Evolutionary conservation across 2,888 invertebrate genomes (phyloP).

Genomic region (Hipparchia semele): DNA sequence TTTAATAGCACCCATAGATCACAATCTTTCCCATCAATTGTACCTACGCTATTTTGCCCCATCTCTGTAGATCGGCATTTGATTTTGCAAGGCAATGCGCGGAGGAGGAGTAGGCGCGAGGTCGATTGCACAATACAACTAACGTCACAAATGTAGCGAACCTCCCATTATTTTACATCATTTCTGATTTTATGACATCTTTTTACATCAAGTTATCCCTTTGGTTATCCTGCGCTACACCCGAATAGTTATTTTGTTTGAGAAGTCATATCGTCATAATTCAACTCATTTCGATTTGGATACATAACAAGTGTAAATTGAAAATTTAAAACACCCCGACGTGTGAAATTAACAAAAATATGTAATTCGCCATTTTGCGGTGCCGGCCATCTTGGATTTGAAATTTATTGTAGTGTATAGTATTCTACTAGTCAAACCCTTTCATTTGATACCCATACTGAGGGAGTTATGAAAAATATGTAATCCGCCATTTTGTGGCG

Average conservation of each 20-base stretch:
- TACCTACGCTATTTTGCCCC: conserved; percentile 30
- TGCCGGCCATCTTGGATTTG: too few species aligned
- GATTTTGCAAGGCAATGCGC: conserved; percentile 46
- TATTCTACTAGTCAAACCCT: too few species aligned
- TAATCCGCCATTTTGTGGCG: too few species aligned
- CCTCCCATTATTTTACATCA: background rate
- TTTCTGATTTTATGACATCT: background rate
- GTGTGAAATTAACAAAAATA: too few species aligned
- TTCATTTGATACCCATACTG: too few species aligned
- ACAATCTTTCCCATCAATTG: conserved; percentile 13
- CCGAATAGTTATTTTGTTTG: background rate
- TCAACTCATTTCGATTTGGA: background rate
- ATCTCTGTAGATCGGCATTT: conserved; percentile 36
- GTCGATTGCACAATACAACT: conserved; percentile 64
- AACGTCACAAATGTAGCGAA: conserved; percentile 17
- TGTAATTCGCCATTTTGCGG: too few species aligned
- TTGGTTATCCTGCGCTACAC: background rate
- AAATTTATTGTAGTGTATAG: too few species aligned
- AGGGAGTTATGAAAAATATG: too few species aligned
- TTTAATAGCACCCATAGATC: conserved; percentile 12
- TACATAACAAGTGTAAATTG: too few species aligned
- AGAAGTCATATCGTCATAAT: background rate
- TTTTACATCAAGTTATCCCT: background rate
- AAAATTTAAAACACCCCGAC: too few species aligned
- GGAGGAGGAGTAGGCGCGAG: conserved; percentile 63